These are phyloP conservation scores for Camponotus fellah DNA, from an alignment of 2,888 invertebrate species.

Conservation along the genomic window DNA sequence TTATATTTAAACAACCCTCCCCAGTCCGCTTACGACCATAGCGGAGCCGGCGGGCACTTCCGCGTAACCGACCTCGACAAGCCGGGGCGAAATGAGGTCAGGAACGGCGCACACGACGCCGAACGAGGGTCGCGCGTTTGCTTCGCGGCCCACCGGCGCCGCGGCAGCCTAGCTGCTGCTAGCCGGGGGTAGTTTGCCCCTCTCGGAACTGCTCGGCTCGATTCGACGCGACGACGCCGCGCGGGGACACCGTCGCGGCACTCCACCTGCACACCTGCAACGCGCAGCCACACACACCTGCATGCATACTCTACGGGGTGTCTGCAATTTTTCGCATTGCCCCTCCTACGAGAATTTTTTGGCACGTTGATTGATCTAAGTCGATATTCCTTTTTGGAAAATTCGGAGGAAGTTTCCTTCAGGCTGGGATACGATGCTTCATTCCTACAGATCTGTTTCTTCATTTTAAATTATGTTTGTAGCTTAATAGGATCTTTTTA, in stretches of 20 bases:
- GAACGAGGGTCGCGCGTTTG: constrained; percentile 68
- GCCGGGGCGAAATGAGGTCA: constrained; percentile 82
- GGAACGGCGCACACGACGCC: constrained; percentile 76
- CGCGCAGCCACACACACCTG: constrained; percentile 38
- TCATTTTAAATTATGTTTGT: background rate
- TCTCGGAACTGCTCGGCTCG: constrained; percentile 74
- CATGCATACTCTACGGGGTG: constrained; percentile 36
- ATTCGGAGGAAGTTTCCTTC: background rate
- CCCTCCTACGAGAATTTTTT: background rate
- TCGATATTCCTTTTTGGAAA: background rate
- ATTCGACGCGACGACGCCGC: constrained; percentile 66
- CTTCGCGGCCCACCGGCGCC: constrained; percentile 65
- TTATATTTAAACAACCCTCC: constrained; percentile 47
- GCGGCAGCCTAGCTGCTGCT: constrained; percentile 55
- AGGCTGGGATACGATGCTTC: background rate
- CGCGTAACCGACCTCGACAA: constrained; percentile 83
- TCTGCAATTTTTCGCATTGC: constrained; percentile 1
- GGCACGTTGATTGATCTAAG: background rate
- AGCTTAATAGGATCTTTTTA: background rate
- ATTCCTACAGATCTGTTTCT: background rate
- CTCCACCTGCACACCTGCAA: constrained; percentile 49
- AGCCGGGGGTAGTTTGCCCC: constrained; percentile 69
- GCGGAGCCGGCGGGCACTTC: constrained; percentile 66
- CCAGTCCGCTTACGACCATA: constrained; percentile 38
- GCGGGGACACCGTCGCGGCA: constrained; percentile 60